phyloP scores from a whole-genome alignment of 2,113 vertebrate species.

The Cyrtonyx montezumae region DNA sequence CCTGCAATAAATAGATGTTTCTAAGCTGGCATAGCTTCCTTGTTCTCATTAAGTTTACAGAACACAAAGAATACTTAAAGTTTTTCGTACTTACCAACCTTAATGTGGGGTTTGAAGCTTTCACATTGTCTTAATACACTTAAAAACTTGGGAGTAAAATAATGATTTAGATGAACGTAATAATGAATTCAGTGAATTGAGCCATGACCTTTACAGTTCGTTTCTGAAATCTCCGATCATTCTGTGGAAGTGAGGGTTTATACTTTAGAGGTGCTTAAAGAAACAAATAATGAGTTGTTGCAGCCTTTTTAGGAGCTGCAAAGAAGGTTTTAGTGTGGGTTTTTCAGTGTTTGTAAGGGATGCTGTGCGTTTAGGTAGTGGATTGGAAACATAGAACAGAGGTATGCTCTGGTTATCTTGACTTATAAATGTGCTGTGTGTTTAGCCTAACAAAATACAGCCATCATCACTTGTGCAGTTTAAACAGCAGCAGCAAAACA shows the following conservation, averaged over 20 bases:
- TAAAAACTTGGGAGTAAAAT: neutral
- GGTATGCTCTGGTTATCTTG: neutral
- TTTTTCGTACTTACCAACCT: neutral
- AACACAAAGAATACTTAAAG: neutral
- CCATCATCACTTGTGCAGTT: neutral
- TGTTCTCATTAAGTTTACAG: neutral
- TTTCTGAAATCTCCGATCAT: neutral
- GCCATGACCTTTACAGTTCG: neutral
- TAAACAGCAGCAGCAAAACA: neutral
- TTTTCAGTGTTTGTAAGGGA: neutral
- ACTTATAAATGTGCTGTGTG: neutral
- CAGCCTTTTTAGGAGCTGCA: neutral
- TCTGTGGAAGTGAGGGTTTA: accelerated
- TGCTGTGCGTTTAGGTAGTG: neutral
- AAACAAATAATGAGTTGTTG: neutral
- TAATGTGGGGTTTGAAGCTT: neutral
- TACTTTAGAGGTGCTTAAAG: neutral
- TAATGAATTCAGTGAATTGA: neutral
- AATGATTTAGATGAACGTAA: neutral
- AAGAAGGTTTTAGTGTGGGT: neutral
- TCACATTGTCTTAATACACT: neutral
- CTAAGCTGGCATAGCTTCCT: neutral
- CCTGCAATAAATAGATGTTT: neutral
- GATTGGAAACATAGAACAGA: neutral
- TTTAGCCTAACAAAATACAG: neutral